Base-by-base conservation (phyloP, 2,888 invertebrate species). In the Sinotaia quadrata region DNA sequence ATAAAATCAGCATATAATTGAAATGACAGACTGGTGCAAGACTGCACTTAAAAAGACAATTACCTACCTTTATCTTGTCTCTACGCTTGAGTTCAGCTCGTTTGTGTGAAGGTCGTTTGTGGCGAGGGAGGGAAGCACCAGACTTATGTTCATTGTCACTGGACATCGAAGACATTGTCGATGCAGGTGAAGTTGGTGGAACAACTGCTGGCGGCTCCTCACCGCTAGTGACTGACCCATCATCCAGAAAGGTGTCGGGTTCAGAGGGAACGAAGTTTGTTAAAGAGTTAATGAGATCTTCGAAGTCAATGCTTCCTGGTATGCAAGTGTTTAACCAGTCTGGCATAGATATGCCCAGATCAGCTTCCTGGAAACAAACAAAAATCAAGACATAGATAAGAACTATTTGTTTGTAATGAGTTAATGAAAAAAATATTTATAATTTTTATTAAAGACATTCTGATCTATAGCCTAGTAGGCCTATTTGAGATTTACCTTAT, bases 71-170 rank as follows among this genome's bases (percentile, higher is more conserved):
- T 37, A 75, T 75, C 51, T 73, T 75, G 27, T 68, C 73, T 10
- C 75, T 34, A 7, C 75, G 69, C 41, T 73, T 75, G 34, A 75
- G 65, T 56, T 75, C 75, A 15, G 75, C 75, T 36, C 73, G 52
- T 21, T 67, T 75, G 47, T 75, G 75, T 8, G 75, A 71, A 12
- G 73, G 73, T 33, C 73, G 56, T 59, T 73, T 73, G 66, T 75
- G 72, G 10, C 75, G 69, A 10, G 75, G 75, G 0, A 75, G 18
- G 12, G 71, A 56, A 27, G 51, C 62, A 10, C 36, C 8, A 12
- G 29, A 29, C 15, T 21, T 52, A 10, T 54, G 65, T 15, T 47
- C 37, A 41, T 56, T 56, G 8, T 24, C 47, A 44, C 65, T 47
- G 34, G 54, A 54, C 8, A 54, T 65, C 7, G 47, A 47, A 47